These are phyloP conservation scores for Phyllostomus hastatus DNA, from an alignment of 2,113 vertebrate genomes.

Conservation along the genomic window DNA sequence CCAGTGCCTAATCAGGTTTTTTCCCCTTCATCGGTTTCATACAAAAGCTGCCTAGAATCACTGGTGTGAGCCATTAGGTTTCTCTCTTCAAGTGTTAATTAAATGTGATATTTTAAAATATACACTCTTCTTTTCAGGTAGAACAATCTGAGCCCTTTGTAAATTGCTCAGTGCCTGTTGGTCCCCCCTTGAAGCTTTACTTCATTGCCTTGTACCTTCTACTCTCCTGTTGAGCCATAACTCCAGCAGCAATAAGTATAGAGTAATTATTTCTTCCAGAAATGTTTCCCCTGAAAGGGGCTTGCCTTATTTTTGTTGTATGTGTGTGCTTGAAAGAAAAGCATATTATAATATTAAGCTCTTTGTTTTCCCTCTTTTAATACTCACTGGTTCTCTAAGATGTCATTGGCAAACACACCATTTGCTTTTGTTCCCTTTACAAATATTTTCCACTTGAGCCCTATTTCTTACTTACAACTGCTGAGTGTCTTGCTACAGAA, in stretches of 20 bases:
- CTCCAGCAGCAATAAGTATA: conserved; percentile 60
- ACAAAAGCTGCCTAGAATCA: conserved; percentile 55
- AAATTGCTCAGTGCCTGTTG: background rate
- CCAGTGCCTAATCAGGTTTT: conserved; percentile 39
- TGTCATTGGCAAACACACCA: conserved; percentile 44
- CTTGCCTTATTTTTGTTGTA: conserved; percentile 28
- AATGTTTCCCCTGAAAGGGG: conserved; percentile 18
- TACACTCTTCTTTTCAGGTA: conserved; percentile 43
- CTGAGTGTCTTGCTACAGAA: conserved; percentile 4
- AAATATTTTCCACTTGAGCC: conserved; percentile 50
- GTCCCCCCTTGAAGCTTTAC: background rate
- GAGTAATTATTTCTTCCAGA: conserved; percentile 66
- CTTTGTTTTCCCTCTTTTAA: conserved; percentile 44
- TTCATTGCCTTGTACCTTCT: background rate
- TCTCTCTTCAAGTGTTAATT: conserved; percentile 45
- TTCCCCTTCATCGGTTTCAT: conserved; percentile 31
- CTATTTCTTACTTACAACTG: conserved; percentile 25
- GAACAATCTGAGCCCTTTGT: background rate
- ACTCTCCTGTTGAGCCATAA: background rate
- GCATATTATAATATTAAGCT: conserved; percentile 41
- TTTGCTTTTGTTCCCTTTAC: conserved; percentile 53
- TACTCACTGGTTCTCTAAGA: conserved; percentile 2
- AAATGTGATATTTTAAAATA: conserved; percentile 56
- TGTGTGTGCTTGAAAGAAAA: conserved; percentile 43
- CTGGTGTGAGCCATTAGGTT: conserved; percentile 26